Conservation (phyloP, 2,113 vertebrate species). For the Crotalus helleri region DNA sequence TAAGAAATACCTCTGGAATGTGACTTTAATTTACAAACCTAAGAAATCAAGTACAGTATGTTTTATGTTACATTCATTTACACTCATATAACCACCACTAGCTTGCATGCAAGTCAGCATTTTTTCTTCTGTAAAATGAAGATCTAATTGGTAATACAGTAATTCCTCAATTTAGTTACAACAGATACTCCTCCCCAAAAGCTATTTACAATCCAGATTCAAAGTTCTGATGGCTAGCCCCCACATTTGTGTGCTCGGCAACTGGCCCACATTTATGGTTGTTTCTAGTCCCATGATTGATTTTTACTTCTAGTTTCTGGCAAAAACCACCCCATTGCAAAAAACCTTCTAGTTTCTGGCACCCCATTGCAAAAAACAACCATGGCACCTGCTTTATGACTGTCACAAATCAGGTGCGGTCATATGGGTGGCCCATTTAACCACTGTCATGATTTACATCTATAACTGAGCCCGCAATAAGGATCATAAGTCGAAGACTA, state of each 20-base stretch:
- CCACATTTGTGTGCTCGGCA: background rate
- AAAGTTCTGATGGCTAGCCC: background rate
- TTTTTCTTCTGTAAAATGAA: background rate
- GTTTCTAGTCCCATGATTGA: background rate
- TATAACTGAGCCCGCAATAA: background rate
- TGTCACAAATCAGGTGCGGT: background rate
- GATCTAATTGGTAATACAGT: background rate
- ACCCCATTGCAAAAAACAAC: background rate
- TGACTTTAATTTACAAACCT: background rate
- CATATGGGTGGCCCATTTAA: background rate
- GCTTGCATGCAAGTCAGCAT: fast-evolving
- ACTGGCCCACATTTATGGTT: background rate
- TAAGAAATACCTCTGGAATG: background rate
- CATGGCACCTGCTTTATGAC: background rate
- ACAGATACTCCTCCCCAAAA: background rate
- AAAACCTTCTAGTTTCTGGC: background rate
- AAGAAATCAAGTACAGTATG: background rate
- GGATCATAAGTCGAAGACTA: background rate
- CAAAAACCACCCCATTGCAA: background rate
- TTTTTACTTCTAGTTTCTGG: background rate
- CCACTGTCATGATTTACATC: background rate
- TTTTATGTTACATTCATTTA: background rate
- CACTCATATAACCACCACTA: background rate
- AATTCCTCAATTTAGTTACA: background rate
- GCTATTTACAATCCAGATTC: background rate